Evolutionary conservation across 2,888 invertebrate species (phyloP), one percentile per base, ranked within the genome.

Genomic region (Capitulum mitella): DNA sequence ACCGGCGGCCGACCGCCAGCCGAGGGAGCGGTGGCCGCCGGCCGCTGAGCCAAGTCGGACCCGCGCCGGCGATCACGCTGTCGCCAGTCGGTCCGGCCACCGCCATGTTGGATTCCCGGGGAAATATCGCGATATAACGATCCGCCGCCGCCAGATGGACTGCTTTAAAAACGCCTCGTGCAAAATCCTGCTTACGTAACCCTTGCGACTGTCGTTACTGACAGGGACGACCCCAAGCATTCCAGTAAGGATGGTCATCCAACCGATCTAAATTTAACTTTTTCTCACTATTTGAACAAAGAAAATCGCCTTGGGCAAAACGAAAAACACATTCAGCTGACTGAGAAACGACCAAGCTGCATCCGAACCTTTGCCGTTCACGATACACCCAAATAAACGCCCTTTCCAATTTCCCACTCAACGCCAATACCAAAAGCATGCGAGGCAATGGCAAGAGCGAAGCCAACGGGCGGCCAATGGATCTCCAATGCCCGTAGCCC

Each of bases 81-180:
- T 70, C 70, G 32, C 29, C 32, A 22, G 34, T 1, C 37, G 70
- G 22, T 37, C 37, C 70, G 8, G 5, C 16, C 16, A 64, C 5
- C 70, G 70, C 70, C 70, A 70, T 70, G 70, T 70, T 70, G 70
- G 70, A 70, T 70, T 70, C 16, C 16, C 5, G 70, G 3, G 70
- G 22, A 70, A 70, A 70, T 70, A 37, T 37, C 32, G 22, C 70
- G 37, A 6, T 70, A n/a, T n/a, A n/a, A n/a, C n/a, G n/a, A n/a
- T n/a, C n/a, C n/a, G n/a, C n/a, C n/a, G n/a, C n/a, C n/a, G n/a
- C n/a, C n/a, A n/a, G n/a, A n/a, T n/a, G n/a, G n/a, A n/a, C n/a
- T n/a, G n/a, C n/a, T n/a, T n/a, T n/a, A n/a, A n/a, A n/a, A n/a
- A n/a, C n/a, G n/a, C n/a, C n/a, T n/a, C n/a, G n/a, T n/a, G n/a